A percentile compares a stretch with the other conserved stretches of the same genome.
phyloP scores from a whole-genome alignment of 35 echinoderm and acorn worm species.

The Hemicentrotus pulcherrimus region DNA sequence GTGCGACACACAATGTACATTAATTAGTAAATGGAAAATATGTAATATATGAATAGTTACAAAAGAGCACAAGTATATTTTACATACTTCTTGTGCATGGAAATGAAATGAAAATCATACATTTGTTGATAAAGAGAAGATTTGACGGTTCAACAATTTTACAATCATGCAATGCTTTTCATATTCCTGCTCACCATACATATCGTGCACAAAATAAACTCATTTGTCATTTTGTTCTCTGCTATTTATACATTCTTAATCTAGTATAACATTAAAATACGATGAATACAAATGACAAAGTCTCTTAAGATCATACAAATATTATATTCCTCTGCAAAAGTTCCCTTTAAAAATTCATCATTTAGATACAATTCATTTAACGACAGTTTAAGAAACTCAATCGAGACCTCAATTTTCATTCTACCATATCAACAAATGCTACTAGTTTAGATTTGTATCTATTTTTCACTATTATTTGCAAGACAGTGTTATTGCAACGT shows the following conservation, averaged over 20 bases:
- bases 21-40: background rate
- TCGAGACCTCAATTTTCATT: background rate
- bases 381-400: too few species aligned
- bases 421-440: background rate
- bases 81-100: background rate
- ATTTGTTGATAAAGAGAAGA: background rate
- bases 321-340: background rate
- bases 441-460: background rate
- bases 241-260: background rate
- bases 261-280: background rate
- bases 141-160: background rate
- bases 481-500: background rate
- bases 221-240: background rate
- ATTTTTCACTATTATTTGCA: background rate
- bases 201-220: background rate
- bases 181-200: background rate
- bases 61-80: background rate
- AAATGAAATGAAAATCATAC: background rate
- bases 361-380: too few species aligned
- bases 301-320: background rate
- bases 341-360: background rate
- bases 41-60: background rate
- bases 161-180: background rate
- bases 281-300: background rate
- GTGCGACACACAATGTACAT: background rate